Conservation (phyloP, 2,113 vertebrate genomes). For the Lamprotornis superbus region DNA sequence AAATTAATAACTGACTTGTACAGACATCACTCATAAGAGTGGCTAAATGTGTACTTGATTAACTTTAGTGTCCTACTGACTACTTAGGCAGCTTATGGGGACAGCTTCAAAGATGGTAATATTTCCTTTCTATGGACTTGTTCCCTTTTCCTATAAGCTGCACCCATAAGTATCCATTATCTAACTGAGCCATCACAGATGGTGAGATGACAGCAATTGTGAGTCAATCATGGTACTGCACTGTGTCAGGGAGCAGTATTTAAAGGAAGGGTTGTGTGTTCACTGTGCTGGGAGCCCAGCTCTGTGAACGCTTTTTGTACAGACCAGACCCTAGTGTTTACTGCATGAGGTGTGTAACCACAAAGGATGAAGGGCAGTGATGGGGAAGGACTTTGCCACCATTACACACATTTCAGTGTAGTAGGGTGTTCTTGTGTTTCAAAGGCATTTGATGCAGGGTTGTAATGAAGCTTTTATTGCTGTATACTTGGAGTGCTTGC, state of each 20-base stretch:
- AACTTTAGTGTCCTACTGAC: accelerated
- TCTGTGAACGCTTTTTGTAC: neutral
- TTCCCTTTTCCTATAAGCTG: neutral
- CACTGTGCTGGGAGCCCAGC: neutral
- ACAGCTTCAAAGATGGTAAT: neutral
- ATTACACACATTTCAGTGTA: neutral
- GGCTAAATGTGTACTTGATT: neutral
- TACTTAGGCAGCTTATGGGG: neutral
- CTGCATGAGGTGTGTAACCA: neutral
- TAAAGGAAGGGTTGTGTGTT: neutral
- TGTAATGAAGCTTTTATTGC: neutral
- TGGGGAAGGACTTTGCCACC: neutral
- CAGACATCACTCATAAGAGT: neutral
- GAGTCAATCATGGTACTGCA: neutral
- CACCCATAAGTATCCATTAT: neutral
- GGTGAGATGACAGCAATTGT: neutral
- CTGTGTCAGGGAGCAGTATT: neutral
- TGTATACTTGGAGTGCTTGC: neutral
- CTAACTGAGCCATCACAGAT: accelerated
- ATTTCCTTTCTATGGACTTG: neutral
- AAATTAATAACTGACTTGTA: neutral
- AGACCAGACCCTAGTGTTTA: neutral
- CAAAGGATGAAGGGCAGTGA: neutral
- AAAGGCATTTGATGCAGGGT: neutral
- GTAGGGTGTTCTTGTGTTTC: neutral